These are phyloP conservation scores for Stichopus horrens DNA, from an alignment of 53 echinoderm and acorn worm genomes.

Conservation along the genomic window DNA sequence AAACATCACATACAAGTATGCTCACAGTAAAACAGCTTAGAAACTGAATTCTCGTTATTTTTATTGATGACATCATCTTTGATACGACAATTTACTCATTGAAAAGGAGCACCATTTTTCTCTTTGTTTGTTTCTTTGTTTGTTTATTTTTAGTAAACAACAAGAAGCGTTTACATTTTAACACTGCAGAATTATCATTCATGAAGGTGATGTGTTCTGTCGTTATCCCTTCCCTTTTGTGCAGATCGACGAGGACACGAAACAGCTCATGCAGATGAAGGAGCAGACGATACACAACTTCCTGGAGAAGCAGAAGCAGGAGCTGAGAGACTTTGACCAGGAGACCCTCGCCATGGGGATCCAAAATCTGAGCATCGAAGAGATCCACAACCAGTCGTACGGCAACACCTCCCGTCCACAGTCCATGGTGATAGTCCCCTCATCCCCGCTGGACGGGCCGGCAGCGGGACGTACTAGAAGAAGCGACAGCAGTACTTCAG, in stretches of 20 bases:
- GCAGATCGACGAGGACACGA: slow-evolving; percentile 89
- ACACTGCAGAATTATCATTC: too few species aligned
- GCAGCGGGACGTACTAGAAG: slow-evolving; percentile 49
- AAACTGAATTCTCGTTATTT: too few species aligned
- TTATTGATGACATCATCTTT: too few species aligned
- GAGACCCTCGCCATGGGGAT: slow-evolving; percentile 72
- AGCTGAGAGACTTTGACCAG: slow-evolving; percentile 68
- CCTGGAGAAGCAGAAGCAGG: slow-evolving; percentile 67
- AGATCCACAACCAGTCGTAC: slow-evolving; percentile 73
- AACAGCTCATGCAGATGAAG: slow-evolving; percentile 70
- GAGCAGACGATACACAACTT: slow-evolving; percentile 72
- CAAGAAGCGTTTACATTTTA: too few species aligned
- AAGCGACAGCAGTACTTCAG: slow-evolving; percentile 81
- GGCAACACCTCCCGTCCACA: slow-evolving; percentile 62
- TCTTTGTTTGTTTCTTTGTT: not conserved
- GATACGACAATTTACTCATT: too few species aligned
- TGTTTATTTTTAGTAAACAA: not conserved
- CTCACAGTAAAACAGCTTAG: too few species aligned
- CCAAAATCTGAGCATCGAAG: slow-evolving; percentile 70
- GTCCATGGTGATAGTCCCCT: slow-evolving; percentile 56
- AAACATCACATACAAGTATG: too few species aligned
- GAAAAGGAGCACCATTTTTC: not conserved
- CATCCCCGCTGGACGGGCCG: not conserved
- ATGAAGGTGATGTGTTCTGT: not conserved
- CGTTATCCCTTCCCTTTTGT: not conserved